phyloP scores from a whole-genome alignment of 2,797 vertebrate species.

The Enteromius afrohamiltoni region DNA sequence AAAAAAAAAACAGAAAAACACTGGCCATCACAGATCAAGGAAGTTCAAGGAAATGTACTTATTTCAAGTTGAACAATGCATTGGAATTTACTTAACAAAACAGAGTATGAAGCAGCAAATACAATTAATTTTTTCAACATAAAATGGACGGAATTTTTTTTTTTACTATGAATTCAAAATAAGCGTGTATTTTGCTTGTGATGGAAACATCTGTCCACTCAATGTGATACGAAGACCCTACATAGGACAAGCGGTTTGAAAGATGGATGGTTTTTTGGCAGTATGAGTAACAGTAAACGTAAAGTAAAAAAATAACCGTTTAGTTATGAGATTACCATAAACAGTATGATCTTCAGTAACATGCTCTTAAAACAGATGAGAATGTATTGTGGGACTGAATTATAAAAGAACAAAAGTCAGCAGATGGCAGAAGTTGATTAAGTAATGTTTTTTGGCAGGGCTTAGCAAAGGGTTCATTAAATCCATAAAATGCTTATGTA shows the following conservation, averaged over 20 bases:
- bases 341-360: background rate
- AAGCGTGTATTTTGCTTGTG: background rate
- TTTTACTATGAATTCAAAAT: background rate
- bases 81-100: background rate
- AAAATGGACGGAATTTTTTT: background rate
- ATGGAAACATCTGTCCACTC: background rate
- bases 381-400: background rate
- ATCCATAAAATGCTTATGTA: background rate
- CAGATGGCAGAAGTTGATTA: background rate
- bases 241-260: background rate
- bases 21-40: conserved; percentile 1
- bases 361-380: background rate
- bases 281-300: background rate
- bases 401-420: background rate
- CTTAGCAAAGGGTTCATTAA: background rate
- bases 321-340: background rate
- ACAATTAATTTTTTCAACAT: background rate
- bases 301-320: background rate
- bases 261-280: background rate
- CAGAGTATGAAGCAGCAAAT: background rate
- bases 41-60: background rate
- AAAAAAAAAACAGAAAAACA: too few relatives aligned
- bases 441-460: background rate
- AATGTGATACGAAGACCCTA: background rate
- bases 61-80: conserved; percentile 18